These are phyloP conservation scores for Callopanchax toddi DNA, from an alignment of 2,113 vertebrate genomes.

Conservation along the genomic window DNA sequence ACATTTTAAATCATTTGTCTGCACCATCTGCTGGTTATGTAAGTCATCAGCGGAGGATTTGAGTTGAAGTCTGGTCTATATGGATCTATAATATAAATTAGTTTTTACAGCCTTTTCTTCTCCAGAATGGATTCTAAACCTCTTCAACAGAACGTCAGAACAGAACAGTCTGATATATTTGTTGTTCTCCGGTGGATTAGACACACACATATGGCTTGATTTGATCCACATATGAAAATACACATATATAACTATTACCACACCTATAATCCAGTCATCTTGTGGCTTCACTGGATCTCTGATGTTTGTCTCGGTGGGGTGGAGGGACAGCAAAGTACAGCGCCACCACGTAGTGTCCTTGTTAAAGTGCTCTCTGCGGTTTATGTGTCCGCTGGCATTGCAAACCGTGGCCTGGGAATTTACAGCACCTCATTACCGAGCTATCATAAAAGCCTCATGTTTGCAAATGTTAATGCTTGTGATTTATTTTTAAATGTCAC, in stretches of 20 bases:
- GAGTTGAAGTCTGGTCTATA: too few relatives aligned
- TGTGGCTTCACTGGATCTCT: conserved; percentile 9
- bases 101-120: too few relatives aligned
- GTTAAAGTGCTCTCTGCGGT: conserved; percentile 57
- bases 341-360: conserved; percentile 36
- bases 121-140: too few relatives aligned
- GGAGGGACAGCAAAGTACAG: conserved; percentile 17
- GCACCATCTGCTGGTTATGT: too few relatives aligned
- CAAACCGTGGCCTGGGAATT: conserved; percentile 61
- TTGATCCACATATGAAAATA: conserved; percentile 7
- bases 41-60: too few relatives aligned
- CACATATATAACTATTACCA: conserved; percentile 13
- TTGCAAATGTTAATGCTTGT: conserved; percentile 68
- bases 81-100: too few relatives aligned
- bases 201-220: conserved; percentile 5
- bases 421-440: conserved; percentile 64
- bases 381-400: conserved; percentile 55
- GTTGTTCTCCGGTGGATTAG: not conserved
- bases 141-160: not conserved
- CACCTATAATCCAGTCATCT: conserved; percentile 26
- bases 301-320: conserved; percentile 25
- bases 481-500: conserved; percentile 72
- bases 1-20: too few relatives aligned
- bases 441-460: conserved; percentile 66
- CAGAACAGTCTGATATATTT: not conserved